Evolutionary conservation across 2,888 invertebrate genomes (phyloP).

Genomic region (Hesperia comma): DNA sequence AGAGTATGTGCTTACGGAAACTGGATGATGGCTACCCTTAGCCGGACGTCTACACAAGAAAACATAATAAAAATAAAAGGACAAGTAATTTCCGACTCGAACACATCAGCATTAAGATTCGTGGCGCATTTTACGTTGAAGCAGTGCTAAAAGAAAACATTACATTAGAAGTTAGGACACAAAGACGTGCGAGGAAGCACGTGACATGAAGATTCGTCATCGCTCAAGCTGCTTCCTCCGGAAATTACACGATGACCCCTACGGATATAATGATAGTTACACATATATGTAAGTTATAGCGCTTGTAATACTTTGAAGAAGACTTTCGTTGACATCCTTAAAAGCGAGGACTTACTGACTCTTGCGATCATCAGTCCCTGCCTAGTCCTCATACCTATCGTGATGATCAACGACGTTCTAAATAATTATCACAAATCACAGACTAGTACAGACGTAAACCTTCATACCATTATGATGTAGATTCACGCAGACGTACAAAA

Average conservation of each 20-base stretch:
- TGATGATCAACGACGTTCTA: no score
- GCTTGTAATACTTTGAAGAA: neutral
- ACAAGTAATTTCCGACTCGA: conserved; percentile 30
- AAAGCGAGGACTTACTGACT: no score
- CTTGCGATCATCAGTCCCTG: no score
- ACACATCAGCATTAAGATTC: conserved; percentile 36
- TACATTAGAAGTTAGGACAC: conserved; percentile 30
- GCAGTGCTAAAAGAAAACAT: conserved; percentile 31
- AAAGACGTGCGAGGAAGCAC: conserved; percentile 27
- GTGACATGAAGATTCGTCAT: conserved; percentile 33
- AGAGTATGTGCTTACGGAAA: neutral
- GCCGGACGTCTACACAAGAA: conserved; percentile 7
- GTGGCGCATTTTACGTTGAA: conserved; percentile 15
- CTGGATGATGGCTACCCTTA: neutral
- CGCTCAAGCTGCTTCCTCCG: conserved; percentile 41
- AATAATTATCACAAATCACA: no score
- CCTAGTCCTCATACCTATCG: no score
- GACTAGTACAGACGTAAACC: no score
- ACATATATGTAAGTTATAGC: neutral
- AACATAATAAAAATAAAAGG: conserved; percentile 27
- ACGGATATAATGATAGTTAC: conserved; percentile 5
- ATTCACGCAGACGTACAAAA: no score
- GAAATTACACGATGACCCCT: conserved; percentile 44
- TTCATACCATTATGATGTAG: no score
- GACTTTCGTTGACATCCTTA: neutral